Percentiles rank a stretch among this genome's conserved stretches.
Conservation (phyloP, 2,113 vertebrate species). For the Synchiropus splendidus region DNA sequence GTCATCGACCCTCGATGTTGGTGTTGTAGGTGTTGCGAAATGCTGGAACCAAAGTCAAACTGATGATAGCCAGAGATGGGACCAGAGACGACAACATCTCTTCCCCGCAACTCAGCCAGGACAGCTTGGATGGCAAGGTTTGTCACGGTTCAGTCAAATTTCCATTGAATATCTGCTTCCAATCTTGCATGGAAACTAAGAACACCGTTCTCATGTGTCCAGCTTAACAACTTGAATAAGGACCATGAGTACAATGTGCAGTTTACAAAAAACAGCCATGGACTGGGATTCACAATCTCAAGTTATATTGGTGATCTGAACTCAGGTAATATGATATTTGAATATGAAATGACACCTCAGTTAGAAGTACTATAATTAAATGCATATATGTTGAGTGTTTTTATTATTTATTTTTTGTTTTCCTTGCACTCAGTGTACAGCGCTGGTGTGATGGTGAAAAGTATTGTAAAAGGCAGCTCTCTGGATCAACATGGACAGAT, state of each 20-base stretch:
- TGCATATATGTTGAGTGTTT: too few species aligned
- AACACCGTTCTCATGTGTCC: constrained; percentile 13
- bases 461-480: constrained; percentile 83
- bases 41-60: constrained; percentile 79
- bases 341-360: too few species aligned
- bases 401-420: background rate
- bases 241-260: constrained; percentile 78
- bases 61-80: constrained; percentile 81
- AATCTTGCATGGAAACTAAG: background rate
- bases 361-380: too few species aligned
- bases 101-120: constrained; percentile 50
- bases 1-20: constrained; percentile 7
- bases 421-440: constrained; percentile 73
- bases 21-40: constrained; percentile 76
- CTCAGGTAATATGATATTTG: constrained; percentile 66
- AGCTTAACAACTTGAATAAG: constrained; percentile 64
- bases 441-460: constrained; percentile 84
- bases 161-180: background rate
- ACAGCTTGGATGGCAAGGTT: constrained; percentile 42
- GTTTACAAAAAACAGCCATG: constrained; percentile 81
- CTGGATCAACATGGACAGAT: constrained; percentile 84
- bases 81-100: constrained; percentile 62
- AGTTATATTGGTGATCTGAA: constrained; percentile 82
- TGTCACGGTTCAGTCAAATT: background rate
- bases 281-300: constrained; percentile 85